These are phyloP conservation scores for Calcarius lapponicus DNA, from an alignment of 2,797 vertebrate genomes.

Conservation along the genomic window DNA sequence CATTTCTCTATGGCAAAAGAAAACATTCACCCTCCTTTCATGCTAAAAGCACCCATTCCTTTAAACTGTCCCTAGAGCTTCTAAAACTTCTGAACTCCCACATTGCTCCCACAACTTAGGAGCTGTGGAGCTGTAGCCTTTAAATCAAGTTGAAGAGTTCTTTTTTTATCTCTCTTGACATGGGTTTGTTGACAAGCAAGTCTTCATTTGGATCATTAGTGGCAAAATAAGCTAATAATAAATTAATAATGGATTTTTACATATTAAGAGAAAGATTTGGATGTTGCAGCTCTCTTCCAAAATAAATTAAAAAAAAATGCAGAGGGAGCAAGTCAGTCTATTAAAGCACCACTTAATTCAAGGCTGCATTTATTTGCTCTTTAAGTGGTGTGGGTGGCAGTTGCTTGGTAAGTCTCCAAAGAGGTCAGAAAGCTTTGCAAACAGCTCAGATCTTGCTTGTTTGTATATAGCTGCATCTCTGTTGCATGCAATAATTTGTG, in stretches of 20 bases:
- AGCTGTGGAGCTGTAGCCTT: neutral
- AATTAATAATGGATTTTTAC: conserved; percentile 13
- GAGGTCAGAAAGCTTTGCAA: neutral
- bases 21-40: neutral
- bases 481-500: neutral
- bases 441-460: neutral
- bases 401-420: neutral
- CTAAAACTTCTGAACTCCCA: neutral
- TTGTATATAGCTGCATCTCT: neutral
- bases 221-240: neutral
- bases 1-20: neutral
- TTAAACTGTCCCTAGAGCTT: neutral
- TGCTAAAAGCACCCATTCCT: neutral
- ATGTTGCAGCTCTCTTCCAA: neutral
- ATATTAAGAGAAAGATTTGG: neutral
- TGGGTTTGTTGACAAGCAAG: neutral
- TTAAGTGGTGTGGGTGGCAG: neutral
- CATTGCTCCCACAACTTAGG: neutral
- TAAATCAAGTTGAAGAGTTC: neutral
- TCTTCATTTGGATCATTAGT: neutral
- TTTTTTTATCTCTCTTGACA: neutral
- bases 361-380: conserved; percentile 3
- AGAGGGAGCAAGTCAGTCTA: neutral
- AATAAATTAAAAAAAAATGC: neutral
- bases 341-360: conserved; percentile 37